Conservation (phyloP, 2,888 invertebrate species). For the Timema cristinae region DNA sequence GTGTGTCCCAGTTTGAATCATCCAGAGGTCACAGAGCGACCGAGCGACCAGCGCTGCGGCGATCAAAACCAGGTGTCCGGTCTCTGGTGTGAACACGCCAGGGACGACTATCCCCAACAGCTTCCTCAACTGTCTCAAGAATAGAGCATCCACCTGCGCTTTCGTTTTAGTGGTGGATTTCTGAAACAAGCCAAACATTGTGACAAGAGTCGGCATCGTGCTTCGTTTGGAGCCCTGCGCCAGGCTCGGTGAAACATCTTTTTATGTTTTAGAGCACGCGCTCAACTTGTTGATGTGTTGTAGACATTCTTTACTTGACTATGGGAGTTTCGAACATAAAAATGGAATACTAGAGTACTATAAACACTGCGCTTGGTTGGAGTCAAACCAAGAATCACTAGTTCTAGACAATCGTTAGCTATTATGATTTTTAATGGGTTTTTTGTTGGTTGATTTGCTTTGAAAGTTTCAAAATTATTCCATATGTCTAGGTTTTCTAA, state of each 20-base stretch:
- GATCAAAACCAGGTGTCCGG: slow-evolving; percentile 66
- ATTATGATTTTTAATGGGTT: no score
- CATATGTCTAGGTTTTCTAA: no score
- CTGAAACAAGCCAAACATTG: slow-evolving; percentile 35
- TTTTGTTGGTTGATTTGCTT: no score
- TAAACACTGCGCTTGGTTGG: no score
- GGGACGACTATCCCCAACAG: slow-evolving; percentile 76
- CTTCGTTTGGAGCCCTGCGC: no score
- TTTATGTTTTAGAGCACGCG: neutral
- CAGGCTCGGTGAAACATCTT: neutral
- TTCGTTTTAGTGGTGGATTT: slow-evolving; percentile 48
- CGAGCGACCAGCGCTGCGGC: slow-evolving; percentile 79
- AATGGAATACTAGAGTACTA: no score
- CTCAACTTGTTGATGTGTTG: no score
- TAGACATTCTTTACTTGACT: no score
- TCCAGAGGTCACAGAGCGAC: slow-evolving; percentile 95
- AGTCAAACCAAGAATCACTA: no score
- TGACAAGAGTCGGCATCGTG: neutral
- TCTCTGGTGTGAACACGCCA: slow-evolving; percentile 71
- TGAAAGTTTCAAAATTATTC: no score
- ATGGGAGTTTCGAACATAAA: no score
- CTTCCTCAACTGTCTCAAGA: slow-evolving; percentile 64
- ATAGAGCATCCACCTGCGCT: slow-evolving; percentile 72
- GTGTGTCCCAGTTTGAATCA: slow-evolving; percentile 90
- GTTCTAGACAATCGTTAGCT: no score